These are phyloP conservation scores for Drosophila suboccidentalis DNA, from an alignment of 2,888 invertebrate species.

Conservation along the genomic window DNA sequence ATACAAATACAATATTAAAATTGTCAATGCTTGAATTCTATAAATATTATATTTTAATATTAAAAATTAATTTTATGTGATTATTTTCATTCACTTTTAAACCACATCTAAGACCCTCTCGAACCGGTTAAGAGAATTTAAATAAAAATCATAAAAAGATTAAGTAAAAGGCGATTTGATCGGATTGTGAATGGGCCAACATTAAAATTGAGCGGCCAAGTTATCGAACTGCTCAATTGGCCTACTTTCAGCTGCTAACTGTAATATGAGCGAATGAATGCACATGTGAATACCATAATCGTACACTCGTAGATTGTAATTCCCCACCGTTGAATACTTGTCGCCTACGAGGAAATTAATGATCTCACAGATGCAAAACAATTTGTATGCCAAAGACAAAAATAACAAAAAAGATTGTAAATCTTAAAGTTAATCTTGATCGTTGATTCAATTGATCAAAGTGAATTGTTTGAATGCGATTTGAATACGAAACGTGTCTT, in stretches of 20 bases:
- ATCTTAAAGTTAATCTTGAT: conserved; percentile 39
- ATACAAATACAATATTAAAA: too few relatives aligned
- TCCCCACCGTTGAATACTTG: not conserved
- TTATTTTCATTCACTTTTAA: not conserved
- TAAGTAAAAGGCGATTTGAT: conserved; percentile 5
- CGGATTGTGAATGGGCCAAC: conserved; percentile 1
- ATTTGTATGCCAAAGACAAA: conserved; percentile 43
- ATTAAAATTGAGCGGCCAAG: conserved; percentile 5
- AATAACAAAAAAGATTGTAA: conserved; percentile 33
- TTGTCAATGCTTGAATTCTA: too few relatives aligned
- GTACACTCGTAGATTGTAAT: conserved; percentile 18
- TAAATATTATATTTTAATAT: too few relatives aligned
- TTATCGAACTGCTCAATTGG: conserved; percentile 16
- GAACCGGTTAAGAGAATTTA: not conserved
- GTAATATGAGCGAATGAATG: conserved; percentile 16
- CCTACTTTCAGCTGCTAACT: conserved; percentile 40
- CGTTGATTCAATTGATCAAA: conserved; percentile 8
- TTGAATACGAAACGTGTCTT: conserved; percentile 41
- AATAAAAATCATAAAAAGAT: not conserved
- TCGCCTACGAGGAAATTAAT: conserved; percentile 23
- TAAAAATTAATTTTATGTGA: too few relatives aligned
- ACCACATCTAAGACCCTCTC: too few relatives aligned
- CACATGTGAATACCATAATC: not conserved
- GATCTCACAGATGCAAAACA: conserved; percentile 21
- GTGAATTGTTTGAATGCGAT: conserved; percentile 22